Evolutionary conservation across 2,888 invertebrate genomes (phyloP).

Genomic region (Endotricha flammealis): DNA sequence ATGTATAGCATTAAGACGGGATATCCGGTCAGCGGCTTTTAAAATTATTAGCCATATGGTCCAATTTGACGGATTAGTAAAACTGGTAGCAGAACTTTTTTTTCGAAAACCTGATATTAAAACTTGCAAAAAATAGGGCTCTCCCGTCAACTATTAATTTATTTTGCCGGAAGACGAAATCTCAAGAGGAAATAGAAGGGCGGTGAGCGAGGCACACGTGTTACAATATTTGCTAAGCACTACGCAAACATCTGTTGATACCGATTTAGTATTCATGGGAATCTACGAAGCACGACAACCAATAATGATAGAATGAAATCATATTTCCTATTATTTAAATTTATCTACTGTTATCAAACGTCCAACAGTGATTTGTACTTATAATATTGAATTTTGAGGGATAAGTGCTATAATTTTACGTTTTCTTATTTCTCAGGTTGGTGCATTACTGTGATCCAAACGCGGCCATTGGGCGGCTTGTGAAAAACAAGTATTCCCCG

Average conservation of each 20-base stretch:
- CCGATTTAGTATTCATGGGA: conserved; percentile 41
- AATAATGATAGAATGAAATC: background rate
- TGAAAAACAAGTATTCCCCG: conserved; percentile 72
- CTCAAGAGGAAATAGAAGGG: conserved; percentile 75
- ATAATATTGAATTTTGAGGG: conserved; percentile 1
- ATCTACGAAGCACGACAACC: conserved; percentile 26
- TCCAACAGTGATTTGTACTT: conserved; percentile 9
- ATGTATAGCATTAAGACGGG: conserved; percentile 33
- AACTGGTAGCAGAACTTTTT: conserved; percentile 39
- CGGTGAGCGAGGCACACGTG: conserved; percentile 67
- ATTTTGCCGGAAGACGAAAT: conserved; percentile 75
- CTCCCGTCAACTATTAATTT: conserved; percentile 62
- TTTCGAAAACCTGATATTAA: conserved; percentile 47
- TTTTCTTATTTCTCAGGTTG: conserved; percentile 64
- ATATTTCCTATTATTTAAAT: background rate
- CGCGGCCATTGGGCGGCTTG: conserved; percentile 68
- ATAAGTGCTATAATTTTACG: conserved; percentile 29
- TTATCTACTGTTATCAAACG: conserved; percentile 19
- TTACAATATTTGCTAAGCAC: conserved; percentile 75
- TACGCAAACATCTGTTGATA: conserved; percentile 68
- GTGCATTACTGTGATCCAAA: conserved; percentile 70
- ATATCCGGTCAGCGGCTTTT: conserved; percentile 56
- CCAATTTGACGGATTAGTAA: conserved; percentile 34
- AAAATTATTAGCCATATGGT: conserved; percentile 53
- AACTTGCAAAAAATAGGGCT: conserved; percentile 51